Evolutionary conservation across 2,113 vertebrate species (phyloP).

Genomic region (Dasypus novemcinctus): DNA sequence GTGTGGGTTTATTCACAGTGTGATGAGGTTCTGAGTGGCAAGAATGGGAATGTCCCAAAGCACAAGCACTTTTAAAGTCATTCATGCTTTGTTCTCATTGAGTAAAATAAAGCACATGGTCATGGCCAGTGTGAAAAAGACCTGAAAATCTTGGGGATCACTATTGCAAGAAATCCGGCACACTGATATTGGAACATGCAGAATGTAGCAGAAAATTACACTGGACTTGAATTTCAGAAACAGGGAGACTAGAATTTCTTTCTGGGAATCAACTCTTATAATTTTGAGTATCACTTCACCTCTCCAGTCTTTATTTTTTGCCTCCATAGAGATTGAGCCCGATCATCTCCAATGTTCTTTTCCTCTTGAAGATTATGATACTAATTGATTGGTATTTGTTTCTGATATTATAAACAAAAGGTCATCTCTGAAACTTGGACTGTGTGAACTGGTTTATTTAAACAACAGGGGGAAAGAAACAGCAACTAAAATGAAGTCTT

Average conservation of each 20-base stretch:
- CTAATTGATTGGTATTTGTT: not conserved
- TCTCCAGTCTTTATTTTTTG: not conserved
- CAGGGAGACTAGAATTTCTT: not conserved
- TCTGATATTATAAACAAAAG: not conserved
- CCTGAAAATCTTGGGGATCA: not conserved
- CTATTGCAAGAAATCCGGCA: not conserved
- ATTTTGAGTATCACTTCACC: not conserved
- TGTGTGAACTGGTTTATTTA: not conserved
- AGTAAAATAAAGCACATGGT: not conserved
- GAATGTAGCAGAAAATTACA: not conserved
- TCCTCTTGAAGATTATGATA: not conserved
- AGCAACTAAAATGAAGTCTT: not conserved
- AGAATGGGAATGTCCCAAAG: not conserved
- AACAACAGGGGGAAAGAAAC: not conserved
- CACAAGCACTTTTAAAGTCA: not conserved
- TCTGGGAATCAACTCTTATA: not conserved
- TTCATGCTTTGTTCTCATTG: not conserved
- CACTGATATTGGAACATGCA: not conserved
- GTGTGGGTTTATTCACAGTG: not conserved
- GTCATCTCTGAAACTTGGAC: not conserved
- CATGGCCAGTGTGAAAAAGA: not conserved
- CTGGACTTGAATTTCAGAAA: not conserved
- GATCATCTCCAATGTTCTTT: not conserved
- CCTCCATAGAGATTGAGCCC: not conserved
- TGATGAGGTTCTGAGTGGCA: not conserved